Evolutionary conservation across 2,113 vertebrate genomes (phyloP).

Genomic region (Gymnobelideus leadbeateri): DNA sequence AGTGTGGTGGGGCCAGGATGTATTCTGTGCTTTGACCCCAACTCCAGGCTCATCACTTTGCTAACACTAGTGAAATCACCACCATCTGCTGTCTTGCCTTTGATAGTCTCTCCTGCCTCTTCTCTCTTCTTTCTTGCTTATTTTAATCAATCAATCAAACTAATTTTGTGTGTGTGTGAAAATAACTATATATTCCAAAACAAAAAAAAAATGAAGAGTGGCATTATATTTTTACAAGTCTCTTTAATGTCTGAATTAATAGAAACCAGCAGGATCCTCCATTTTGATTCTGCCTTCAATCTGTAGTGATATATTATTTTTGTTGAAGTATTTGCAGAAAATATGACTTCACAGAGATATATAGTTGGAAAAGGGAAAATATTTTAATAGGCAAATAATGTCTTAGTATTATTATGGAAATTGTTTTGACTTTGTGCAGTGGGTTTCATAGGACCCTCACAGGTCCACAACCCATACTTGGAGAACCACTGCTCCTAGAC

Average conservation of each 20-base stretch:
- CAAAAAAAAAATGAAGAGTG: background rate
- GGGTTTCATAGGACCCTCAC: background rate
- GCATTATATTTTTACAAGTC: background rate
- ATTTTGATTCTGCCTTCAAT: background rate
- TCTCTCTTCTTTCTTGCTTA: background rate
- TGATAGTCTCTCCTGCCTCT: background rate
- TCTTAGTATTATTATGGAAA: background rate
- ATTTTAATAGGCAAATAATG: background rate
- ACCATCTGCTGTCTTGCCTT: background rate
- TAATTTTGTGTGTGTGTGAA: background rate
- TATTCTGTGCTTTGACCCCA: background rate
- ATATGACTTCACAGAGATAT: background rate
- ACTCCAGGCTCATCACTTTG: background rate
- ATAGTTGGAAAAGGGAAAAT: background rate
- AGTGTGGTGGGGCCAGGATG: background rate
- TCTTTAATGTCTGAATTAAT: background rate
- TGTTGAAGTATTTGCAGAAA: background rate
- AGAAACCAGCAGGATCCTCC: background rate
- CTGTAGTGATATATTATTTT: background rate
- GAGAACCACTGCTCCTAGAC: background rate
- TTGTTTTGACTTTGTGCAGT: background rate
- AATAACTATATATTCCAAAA: background rate
- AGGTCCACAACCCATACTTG: background rate
- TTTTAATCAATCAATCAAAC: background rate
- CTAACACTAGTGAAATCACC: background rate